Evolutionary conservation across 2,888 invertebrate species (phyloP), one percentile per base, ranked within the genome.

Genomic region (Ophioninae sp.): DNA sequence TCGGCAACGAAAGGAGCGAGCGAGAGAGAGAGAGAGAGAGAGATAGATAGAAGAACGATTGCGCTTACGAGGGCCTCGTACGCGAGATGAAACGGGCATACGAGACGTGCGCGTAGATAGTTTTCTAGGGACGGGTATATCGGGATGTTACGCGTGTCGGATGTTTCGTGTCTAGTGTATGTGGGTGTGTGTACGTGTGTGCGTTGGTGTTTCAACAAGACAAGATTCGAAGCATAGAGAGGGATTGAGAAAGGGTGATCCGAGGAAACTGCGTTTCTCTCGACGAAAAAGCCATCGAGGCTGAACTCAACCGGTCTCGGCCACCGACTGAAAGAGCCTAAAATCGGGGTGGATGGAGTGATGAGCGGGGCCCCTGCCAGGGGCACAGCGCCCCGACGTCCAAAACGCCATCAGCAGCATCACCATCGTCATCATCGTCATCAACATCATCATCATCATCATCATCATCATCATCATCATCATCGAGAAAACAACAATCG

Each of bases 321-420:
- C 17, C 62, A 79, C 68, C 65, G 73, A 73, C 69, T 44, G 73
- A 79, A 74, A 76, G 82, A 84, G 64, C 79, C 76, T 68, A 82
- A 79, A 84, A 81, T 77, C 82, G 84, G 84, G 91, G 91, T 92
- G 90, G 90, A 93, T 93, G 92, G 92, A 92, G 93, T 91, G 89
- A 92, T 93, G 92, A 93, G 92, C 91, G 91, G 91, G 91, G 92
- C 92, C 92, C 92, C 91, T 89, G 90, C 88, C 84, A 89, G 91
- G 91, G 92, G 92, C 91, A 90, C 90, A 89, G 88, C 88, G 91
- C 91, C 92, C 91, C 92, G 90, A 86, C 91, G 91, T 89, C 91
- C 90, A 86, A 89, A 90, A 88, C 92, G 91, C 86, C 91, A 91
- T 87, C 92, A 90, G 86, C 89, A 88, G 81, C 90, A 89, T n/a